Conservation (phyloP, 2,888 invertebrate species). For the Eristalis arbustorum region DNA sequence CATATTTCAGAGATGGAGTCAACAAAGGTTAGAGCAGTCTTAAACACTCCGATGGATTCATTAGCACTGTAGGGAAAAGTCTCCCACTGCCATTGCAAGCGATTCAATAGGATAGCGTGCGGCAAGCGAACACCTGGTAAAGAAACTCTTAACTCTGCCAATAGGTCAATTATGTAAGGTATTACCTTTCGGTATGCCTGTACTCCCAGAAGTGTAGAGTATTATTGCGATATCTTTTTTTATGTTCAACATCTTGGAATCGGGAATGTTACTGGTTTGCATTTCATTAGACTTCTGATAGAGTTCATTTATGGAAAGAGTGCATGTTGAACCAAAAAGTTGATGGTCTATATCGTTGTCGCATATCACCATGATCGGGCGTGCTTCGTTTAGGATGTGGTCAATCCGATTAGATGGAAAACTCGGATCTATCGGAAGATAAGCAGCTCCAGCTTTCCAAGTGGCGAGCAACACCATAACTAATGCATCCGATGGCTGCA, state of each 20-base stretch:
- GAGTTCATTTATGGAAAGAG: constrained; percentile 74
- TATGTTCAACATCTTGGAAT: constrained; percentile 79
- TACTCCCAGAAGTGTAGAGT: constrained; percentile 87
- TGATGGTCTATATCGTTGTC: constrained; percentile 81
- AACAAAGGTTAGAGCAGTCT: constrained; percentile 94
- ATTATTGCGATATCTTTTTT: constrained; percentile 76
- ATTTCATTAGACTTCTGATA: constrained; percentile 75
- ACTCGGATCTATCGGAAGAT: constrained; percentile 89
- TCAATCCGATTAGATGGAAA: constrained; percentile 87
- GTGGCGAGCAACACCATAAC: constrained; percentile 86
- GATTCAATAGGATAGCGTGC: constrained; percentile 89
- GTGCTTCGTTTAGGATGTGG: constrained; percentile 88
- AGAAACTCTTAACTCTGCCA: neutral
- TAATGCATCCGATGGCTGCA: constrained; percentile 87
- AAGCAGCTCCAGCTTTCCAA: constrained; percentile 91
- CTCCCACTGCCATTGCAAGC: constrained; percentile 93
- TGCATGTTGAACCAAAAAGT: constrained; percentile 74
- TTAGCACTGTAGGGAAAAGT: constrained; percentile 86
- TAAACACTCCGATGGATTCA: constrained; percentile 90
- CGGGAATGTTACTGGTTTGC: constrained; percentile 74
- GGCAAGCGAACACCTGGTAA: constrained; percentile 88
- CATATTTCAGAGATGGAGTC: constrained; percentile 94
- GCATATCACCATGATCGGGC: constrained; percentile 84
- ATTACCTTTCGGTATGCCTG: constrained; percentile 91
- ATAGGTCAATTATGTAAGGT: neutral